A percentile compares a stretch with the other conserved stretches of the same genome.
phyloP scores from a whole-genome alignment of 2,113 vertebrate species.

The Bos indicus region DNA sequence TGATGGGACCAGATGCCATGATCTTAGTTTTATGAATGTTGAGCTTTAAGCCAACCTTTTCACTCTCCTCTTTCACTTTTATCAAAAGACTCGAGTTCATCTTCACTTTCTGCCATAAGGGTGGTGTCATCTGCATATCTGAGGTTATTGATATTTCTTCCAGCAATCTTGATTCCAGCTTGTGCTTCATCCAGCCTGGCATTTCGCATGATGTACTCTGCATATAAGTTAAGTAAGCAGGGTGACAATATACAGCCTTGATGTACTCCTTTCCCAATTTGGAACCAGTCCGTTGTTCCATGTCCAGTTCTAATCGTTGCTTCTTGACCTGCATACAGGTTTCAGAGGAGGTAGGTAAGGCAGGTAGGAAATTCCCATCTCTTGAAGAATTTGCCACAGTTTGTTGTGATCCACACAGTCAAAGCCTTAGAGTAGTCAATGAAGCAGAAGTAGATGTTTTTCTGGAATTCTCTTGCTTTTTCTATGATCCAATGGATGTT shows the following conservation, averaged over 20 bases:
- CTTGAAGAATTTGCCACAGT: neutral
- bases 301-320: neutral
- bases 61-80: neutral
- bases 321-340: neutral
- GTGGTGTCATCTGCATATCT: neutral
- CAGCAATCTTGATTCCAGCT: neutral
- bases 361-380: neutral
- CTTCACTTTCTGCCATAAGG: neutral
- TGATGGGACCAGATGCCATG: neutral
- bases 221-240: neutral
- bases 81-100: neutral
- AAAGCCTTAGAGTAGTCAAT: neutral
- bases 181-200: neutral
- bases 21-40: neutral
- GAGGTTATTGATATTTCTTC: neutral
- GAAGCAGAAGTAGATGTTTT: neutral
- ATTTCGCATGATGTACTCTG: neutral
- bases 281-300: neutral
- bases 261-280: neutral
- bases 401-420: neutral
- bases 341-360: neutral
- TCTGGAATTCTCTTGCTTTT: neutral
- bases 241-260: neutral
- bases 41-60: neutral
- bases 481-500: accelerated